These are phyloP conservation scores for Chromobotia macracanthus DNA, from an alignment of 2,797 vertebrate genomes.

Conservation along the genomic window DNA sequence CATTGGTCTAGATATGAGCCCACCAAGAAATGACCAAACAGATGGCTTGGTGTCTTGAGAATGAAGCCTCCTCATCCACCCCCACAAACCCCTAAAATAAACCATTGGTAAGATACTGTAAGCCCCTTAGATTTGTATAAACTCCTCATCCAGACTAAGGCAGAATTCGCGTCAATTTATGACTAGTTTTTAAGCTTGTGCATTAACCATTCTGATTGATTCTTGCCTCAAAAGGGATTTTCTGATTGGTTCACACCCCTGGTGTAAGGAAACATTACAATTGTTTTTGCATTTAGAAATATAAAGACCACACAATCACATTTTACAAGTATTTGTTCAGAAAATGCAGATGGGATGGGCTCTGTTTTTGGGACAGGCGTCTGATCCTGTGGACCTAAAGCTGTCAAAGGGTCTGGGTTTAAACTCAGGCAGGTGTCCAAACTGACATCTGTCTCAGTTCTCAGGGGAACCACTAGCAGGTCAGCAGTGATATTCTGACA, in stretches of 20 bases:
- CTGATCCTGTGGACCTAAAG: conserved; percentile 51
- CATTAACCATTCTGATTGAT: conserved; percentile 23
- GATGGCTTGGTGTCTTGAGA: conserved; percentile 73
- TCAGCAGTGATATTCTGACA: conserved; percentile 67
- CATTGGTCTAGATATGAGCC: conserved; percentile 61
- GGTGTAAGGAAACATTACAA: conserved; percentile 5
- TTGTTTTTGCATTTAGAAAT: conserved; percentile 34
- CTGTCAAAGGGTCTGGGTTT: conserved; percentile 47
- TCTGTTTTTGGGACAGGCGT: conserved; percentile 47
- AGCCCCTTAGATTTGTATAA: conserved; percentile 76
- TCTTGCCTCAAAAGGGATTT: conserved; percentile 9
- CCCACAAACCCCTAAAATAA: conserved; percentile 62
- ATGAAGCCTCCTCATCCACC: conserved; percentile 53
- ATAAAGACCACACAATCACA: conserved; percentile 27
- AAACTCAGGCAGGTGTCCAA: conserved; percentile 72
- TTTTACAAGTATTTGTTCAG: conserved; percentile 1
- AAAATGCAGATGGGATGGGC: conserved; percentile 29
- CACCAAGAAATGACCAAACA: conserved; percentile 73
- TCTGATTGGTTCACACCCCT: conserved; percentile 15
- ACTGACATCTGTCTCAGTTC: conserved; percentile 76
- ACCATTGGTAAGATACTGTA: conserved; percentile 71
- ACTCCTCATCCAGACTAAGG: conserved; percentile 72
- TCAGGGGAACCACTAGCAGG: conserved; percentile 72
- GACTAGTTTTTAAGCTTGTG: conserved; percentile 41
- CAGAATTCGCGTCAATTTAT: conserved; percentile 65